Evolutionary conservation across 2,888 invertebrate genomes (phyloP), one percentile per base, ranked within the genome.

Genomic region (Leucozona laternaria): DNA sequence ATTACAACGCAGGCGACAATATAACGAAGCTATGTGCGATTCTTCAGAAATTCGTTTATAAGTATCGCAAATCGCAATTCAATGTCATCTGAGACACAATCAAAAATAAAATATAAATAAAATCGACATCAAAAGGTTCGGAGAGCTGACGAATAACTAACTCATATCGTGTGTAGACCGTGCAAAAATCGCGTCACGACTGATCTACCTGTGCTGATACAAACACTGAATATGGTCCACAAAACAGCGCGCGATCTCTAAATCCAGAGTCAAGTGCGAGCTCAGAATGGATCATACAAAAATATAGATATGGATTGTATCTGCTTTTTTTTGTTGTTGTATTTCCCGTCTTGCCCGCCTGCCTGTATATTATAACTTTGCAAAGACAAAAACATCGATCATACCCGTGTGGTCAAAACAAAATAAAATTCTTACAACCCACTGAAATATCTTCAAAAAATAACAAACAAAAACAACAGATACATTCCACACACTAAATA

Each of bases 131-230:
- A 53, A 31, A 40, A 28, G 8, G 25, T 64, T 75, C 48, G 60
- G 45, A 60, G 31, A 48, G 50, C 60, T 45, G 75, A 64, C 53
- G 20, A 55, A 64, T 72, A 48, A 55, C 57, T 64, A 45, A 43
- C 68, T 80, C 58, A 62, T 72, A 81, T 79, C 82, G 86, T 86
- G 86, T 86, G 91, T 90, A 89, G 89, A 90, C 91, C 90, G 91
- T 90, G 89, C 91, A 91, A 92, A 91, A 91, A 91, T 90, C 90
- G 89, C 90, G 90, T 91, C 91, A 92, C 91, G 92, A 92, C 92
- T 92, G 92, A 92, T 92, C 91, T 92, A 91, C 91, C 91, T 91
- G 91, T 81, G 73, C 81, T 60, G 86, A 86, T 82, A 86, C 81
- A 81, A 79, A 64, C 78, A 71, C 86, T 78, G 57, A 81, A 75